Evolutionary conservation across 2,113 vertebrate genomes (phyloP).

Genomic region (Chrysochloris asiatica): DNA sequence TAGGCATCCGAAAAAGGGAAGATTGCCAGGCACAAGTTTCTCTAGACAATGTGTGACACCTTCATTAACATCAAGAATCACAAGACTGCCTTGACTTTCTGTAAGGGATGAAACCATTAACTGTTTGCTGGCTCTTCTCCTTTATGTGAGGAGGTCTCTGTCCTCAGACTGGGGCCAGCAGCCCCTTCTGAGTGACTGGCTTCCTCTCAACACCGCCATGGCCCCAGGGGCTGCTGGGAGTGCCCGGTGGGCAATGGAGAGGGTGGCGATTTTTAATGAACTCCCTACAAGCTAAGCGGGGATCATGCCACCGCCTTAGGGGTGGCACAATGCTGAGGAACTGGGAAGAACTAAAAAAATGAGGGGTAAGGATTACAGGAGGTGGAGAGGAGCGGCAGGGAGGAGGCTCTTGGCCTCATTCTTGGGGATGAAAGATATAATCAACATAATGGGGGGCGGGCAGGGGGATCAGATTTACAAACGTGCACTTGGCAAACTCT

Average conservation of each 20-base stretch:
- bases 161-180: not conserved
- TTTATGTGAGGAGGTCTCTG: constrained; percentile 14
- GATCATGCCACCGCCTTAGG: constrained; percentile 51
- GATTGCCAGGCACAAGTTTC: constrained; percentile 99
- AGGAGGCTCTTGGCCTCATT: constrained; percentile 73
- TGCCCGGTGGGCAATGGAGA: constrained; percentile 43
- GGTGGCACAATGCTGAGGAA: constrained; percentile 35
- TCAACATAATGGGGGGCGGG: constrained; percentile 58
- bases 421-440: constrained; percentile 81
- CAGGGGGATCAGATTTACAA: constrained; percentile 65
- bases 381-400: constrained; percentile 70
- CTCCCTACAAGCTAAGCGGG: constrained; percentile 19
- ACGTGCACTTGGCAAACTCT: constrained; percentile 78
- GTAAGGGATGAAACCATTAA: constrained; percentile 98
- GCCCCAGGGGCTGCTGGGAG: constrained; percentile 61
- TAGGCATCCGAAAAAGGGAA: constrained; percentile 99
- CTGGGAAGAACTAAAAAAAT: constrained; percentile 41
- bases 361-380: constrained; percentile 68
- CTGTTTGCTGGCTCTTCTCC: constrained; percentile 85
- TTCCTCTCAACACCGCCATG: not conserved
- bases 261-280: constrained; percentile 67
- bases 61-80: constrained; percentile 99
- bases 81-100: constrained; percentile 99
- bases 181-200: constrained; percentile 41
- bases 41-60: constrained; percentile 99